Conservation (phyloP, 2,113 vertebrate genomes). For the Butorides virescens region DNA sequence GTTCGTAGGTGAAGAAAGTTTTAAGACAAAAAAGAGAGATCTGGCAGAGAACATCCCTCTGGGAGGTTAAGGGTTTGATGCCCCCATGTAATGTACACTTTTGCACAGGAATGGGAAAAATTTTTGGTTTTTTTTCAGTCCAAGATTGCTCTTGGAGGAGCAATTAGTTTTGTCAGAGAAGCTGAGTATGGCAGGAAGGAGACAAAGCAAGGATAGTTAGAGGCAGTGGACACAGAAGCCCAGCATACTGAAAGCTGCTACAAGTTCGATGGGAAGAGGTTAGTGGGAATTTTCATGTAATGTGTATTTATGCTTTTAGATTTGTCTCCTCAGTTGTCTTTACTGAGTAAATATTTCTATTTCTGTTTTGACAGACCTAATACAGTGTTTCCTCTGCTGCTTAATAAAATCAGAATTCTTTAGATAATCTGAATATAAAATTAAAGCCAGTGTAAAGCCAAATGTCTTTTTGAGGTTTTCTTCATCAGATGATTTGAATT, state of each 20-base stretch:
- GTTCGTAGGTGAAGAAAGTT: not conserved
- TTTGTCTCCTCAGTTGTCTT: not conserved
- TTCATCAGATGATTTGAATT: not conserved
- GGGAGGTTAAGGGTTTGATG: not conserved
- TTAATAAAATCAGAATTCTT: not conserved
- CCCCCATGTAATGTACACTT: not conserved
- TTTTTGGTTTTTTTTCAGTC: not conserved
- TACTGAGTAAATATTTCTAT: not conserved
- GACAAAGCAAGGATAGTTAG: not conserved
- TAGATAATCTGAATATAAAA: not conserved
- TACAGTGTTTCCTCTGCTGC: not conserved
- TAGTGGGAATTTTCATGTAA: not conserved
- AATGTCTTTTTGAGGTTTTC: not conserved
- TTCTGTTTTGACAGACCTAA: not conserved
- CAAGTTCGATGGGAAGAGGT: not conserved
- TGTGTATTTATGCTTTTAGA: not conserved
- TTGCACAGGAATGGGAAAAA: not conserved
- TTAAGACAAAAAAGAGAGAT: not conserved
- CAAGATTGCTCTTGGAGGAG: not conserved
- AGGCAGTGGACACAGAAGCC: not conserved
- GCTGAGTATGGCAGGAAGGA: not conserved
- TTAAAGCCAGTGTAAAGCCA: not conserved
- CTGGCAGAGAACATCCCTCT: not conserved
- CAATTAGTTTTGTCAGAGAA: not conserved
- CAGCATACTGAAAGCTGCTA: not conserved